A percentile compares a stretch with the other conserved stretches of the same genome.
These are phyloP conservation scores for Caenorhabditis wallacei DNA, from an alignment of 2,888 invertebrate species.

Conservation along the genomic window DNA sequence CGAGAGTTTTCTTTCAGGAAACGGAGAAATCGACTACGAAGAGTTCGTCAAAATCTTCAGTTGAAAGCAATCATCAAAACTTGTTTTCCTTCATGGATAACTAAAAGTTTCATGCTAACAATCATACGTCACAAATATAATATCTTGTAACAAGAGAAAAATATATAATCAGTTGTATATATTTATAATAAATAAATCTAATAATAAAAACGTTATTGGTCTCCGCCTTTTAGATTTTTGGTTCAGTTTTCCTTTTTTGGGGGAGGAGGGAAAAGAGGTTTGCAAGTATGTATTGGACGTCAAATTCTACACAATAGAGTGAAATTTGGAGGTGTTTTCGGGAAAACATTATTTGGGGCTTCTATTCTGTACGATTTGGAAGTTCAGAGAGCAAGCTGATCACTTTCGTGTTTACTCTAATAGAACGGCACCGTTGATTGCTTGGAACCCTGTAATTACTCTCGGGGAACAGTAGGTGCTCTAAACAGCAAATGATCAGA, in stretches of 20 bases:
- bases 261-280: background rate
- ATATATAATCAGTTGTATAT: background rate
- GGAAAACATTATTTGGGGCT: too few species aligned
- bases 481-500: too few species aligned
- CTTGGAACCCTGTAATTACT: too few species aligned
- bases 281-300: background rate
- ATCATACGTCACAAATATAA: background rate
- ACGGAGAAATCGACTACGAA: slow-evolving; percentile 80
- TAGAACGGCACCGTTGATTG: too few species aligned
- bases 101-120: slow-evolving; percentile 3
- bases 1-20: slow-evolving; percentile 64
- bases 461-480: too few species aligned
- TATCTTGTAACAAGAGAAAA: background rate
- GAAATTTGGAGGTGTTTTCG: too few species aligned
- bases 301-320: background rate
- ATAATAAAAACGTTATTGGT: background rate
- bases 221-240: background rate
- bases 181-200: background rate
- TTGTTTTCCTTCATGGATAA: slow-evolving; percentile 15
- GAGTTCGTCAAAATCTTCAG: slow-evolving; percentile 72
- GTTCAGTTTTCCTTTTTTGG: too few species aligned
- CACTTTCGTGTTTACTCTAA: too few species aligned
- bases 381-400: too few species aligned
- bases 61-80: background rate
- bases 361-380: too few species aligned